Conservation (phyloP, 2,888 invertebrate species). For the Congeria kusceri region DNA sequence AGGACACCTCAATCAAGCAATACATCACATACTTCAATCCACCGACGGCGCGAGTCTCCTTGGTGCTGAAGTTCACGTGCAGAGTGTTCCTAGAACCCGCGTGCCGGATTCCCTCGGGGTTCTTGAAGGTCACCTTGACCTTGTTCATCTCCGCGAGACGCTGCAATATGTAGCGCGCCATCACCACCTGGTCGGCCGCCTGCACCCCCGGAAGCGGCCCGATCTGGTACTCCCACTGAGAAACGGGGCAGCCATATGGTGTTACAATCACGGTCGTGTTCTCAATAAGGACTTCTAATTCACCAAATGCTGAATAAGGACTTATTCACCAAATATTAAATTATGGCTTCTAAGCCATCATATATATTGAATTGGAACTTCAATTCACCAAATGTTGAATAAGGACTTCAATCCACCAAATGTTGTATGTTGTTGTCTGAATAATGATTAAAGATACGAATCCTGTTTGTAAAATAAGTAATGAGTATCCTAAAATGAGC, state of each 20-base stretch:
- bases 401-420: no score
- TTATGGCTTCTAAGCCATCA: no score
- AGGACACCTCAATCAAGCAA: no score
- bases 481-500: no score
- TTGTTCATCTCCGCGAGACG: conserved; percentile 41
- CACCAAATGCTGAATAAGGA: no score
- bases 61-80: conserved; percentile 36
- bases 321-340: no score
- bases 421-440: neutral
- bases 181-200: conserved; percentile 31
- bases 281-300: no score
- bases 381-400: no score
- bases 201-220: conserved; percentile 36
- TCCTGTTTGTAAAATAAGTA: no score
- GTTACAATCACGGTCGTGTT: no score
- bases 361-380: no score
- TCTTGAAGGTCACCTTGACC: conserved; percentile 32
- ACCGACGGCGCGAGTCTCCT: conserved; percentile 8
- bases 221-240: conserved; percentile 52
- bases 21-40: conserved; percentile 36
- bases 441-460: no score
- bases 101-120: conserved; percentile 22
- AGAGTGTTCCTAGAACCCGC: conserved; percentile 13
- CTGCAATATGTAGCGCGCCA: conserved; percentile 42
- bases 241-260: neutral